Evolutionary conservation across 1,140 invertebrate genomes (phyloP).

Genomic region (Drosophila persimilis): DNA sequence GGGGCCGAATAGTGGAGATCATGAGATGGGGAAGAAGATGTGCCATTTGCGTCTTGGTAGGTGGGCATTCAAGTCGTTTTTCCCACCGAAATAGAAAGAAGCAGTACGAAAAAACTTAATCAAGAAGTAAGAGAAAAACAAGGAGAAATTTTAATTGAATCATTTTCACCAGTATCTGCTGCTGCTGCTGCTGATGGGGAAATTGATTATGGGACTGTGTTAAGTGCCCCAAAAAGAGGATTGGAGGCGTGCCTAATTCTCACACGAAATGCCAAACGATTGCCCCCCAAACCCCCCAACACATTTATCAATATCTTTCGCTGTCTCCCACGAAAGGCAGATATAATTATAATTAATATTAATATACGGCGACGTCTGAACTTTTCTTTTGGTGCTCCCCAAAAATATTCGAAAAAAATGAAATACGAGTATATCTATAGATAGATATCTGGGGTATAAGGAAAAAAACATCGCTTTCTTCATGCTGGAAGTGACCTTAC

Average conservation of each 20-base stretch:
- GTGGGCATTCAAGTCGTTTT: slow-evolving; percentile 4
- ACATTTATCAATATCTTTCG: slow-evolving; percentile 34
- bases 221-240: slow-evolving; percentile 27
- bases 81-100: neutral
- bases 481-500: slow-evolving; percentile 68
- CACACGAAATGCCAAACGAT: slow-evolving; percentile 8
- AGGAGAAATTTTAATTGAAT: slow-evolving; percentile 28
- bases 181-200: slow-evolving; percentile 7
- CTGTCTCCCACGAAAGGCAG: slow-evolving; percentile 1
- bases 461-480: slow-evolving; percentile 38
- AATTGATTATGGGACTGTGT: slow-evolving; percentile 64
- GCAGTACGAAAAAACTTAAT: too few relatives aligned
- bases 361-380: slow-evolving; percentile 63
- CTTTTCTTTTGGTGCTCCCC: slow-evolving; percentile 22
- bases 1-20: too few relatives aligned
- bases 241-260: neutral
- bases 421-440: slow-evolving; percentile 10
- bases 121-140: neutral
- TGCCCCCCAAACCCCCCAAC: neutral
- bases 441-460: slow-evolving; percentile 3
- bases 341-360: slow-evolving; percentile 75
- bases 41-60: slow-evolving; percentile 1
- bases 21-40: neutral
- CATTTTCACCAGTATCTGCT: neutral
- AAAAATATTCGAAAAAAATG: slow-evolving; percentile 33